These are phyloP conservation scores for Alectoris magna DNA, from an alignment of 2,797 vertebrate species.

Conservation along the genomic window DNA sequence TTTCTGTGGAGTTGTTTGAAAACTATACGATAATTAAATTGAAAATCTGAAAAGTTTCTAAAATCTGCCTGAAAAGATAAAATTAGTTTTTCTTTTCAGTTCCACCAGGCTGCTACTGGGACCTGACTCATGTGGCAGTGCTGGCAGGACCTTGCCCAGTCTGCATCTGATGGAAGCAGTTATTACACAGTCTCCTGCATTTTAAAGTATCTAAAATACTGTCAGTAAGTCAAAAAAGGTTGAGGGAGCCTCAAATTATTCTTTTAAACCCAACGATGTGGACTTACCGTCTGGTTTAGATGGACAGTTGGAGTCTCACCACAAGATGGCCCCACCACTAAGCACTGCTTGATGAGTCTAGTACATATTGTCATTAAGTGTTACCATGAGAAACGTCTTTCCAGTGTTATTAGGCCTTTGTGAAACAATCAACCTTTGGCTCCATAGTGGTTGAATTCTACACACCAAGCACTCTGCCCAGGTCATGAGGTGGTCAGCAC, in stretches of 20 bases:
- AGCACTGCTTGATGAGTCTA: background rate
- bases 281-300: background rate
- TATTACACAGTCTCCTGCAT: background rate
- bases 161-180: background rate
- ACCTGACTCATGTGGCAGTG: fast-evolving
- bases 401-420: background rate
- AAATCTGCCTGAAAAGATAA: background rate
- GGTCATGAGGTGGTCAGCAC: background rate
- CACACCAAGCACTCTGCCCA: background rate
- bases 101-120: background rate
- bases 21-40: background rate
- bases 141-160: background rate
- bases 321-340: slow-evolving; percentile 22
- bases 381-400: background rate
- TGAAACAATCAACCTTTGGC: background rate
- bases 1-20: background rate
- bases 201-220: background rate
- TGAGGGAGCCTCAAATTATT: background rate
- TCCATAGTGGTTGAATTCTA: background rate
- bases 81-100: background rate
- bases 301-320: background rate
- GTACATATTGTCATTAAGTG: no score
- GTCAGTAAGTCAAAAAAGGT: background rate
- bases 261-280: background rate
- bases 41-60: background rate